Percentiles rank a stretch among this genome's conserved stretches.
Evolutionary conservation across 2,797 vertebrate species (phyloP).

Genomic region (Gallinago stenura): DNA sequence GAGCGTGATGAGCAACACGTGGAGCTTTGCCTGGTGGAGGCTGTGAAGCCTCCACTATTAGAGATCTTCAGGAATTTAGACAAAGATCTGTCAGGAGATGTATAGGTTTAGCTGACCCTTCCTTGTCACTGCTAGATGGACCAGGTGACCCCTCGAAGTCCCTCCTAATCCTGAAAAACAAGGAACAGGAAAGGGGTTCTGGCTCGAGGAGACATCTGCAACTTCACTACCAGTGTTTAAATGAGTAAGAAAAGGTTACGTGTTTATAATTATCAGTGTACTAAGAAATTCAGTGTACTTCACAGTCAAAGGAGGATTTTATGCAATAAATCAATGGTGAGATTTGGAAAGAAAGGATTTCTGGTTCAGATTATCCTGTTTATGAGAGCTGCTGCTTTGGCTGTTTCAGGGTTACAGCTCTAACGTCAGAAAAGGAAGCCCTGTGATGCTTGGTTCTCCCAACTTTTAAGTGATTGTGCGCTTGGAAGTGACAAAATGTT

Average conservation of each 20-base stretch:
- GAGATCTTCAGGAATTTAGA: not conserved
- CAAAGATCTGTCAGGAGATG: not conserved
- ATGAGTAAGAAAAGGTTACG: not conserved
- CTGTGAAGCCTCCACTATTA: not conserved
- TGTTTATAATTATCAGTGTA: not conserved
- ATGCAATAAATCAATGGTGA: not conserved
- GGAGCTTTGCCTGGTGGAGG: not conserved
- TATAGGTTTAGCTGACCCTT: not conserved
- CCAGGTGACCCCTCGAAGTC: not conserved
- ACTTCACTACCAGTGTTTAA: not conserved
- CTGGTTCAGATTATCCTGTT: not conserved
- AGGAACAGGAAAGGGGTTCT: not conserved
- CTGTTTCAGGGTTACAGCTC: not conserved
- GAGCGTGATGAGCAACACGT: rapidly evolving
- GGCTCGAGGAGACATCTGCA: not conserved
- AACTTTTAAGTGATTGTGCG: not conserved
- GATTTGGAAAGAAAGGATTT: not conserved
- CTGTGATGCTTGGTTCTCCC: not conserved
- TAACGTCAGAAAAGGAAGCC: not conserved
- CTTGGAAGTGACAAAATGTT: not conserved
- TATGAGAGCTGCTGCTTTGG: not conserved
- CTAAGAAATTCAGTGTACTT: not conserved
- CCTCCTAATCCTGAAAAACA: not conserved
- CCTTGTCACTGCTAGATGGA: not conserved
- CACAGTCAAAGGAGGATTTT: not conserved